These are phyloP conservation scores for Chelonus insularis DNA, from an alignment of 1,140 invertebrate species.

Conservation along the genomic window DNA sequence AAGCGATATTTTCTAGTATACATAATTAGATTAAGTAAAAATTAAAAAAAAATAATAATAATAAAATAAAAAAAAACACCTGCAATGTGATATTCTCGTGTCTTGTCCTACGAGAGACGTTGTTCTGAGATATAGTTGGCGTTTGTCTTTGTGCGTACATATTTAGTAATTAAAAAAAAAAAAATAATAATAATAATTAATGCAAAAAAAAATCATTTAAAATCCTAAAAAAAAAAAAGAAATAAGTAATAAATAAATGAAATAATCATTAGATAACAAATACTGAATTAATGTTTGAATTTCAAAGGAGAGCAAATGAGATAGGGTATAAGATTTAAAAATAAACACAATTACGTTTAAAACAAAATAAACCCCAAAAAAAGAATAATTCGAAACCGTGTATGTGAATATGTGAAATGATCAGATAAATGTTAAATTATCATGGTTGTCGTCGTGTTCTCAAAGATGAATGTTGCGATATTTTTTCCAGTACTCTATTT, in stretches of 20 bases:
- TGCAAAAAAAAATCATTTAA: conserved; percentile 29
- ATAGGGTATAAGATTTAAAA: conserved; percentile 5
- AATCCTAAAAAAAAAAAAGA: conserved; percentile 21
- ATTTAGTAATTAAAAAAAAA: conserved; percentile 36
- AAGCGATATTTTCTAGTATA: conserved; percentile 24
- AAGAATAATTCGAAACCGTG: conserved; percentile 2
- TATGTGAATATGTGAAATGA: neutral
- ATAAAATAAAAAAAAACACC: conserved; percentile 40
- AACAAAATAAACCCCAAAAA: neutral
- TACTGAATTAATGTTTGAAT: conserved; percentile 11
- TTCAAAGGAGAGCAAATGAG: neutral
- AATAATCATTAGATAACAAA: neutral
- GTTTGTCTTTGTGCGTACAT: conserved; percentile 46
- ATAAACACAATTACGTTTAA: conserved; percentile 2
- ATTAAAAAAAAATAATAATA: conserved; percentile 3
- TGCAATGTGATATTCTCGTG: conserved; percentile 60
- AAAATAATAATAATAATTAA: conserved; percentile 25
- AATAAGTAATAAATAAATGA: conserved; percentile 3
- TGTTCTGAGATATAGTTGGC: conserved; percentile 54
- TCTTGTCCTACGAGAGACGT: conserved; percentile 59
- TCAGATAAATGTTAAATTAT: conserved; percentile 1
- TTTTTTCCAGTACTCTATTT: neutral
- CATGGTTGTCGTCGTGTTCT: conserved; percentile 25
- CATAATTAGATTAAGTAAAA: conserved; percentile 10
- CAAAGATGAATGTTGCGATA: conserved; percentile 25